Percentiles rank a stretch among this genome's conserved stretches.
Evolutionary conservation across 2,113 vertebrate genomes (phyloP).

Genomic region (Pelmatolapia mariae): DNA sequence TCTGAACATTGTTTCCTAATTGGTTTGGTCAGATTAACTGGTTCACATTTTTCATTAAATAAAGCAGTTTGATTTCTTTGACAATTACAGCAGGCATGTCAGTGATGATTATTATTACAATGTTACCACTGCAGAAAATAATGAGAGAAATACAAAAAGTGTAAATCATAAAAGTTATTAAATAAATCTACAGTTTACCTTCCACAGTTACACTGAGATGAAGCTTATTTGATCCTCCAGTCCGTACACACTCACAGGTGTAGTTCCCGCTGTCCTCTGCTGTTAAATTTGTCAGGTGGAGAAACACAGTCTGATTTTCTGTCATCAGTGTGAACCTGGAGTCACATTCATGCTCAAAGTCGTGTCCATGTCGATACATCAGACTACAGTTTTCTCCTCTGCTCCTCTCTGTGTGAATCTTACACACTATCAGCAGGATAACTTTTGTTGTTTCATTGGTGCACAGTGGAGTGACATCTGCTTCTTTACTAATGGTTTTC

Average conservation of each 20-base stretch:
- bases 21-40: background rate
- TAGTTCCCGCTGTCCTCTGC: background rate
- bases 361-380: background rate
- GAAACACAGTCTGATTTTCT: background rate
- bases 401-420: background rate
- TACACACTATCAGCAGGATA: accelerated
- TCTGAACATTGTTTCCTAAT: background rate
- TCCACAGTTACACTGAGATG: background rate
- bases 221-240: accelerated
- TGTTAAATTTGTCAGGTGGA: background rate
- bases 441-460: accelerated
- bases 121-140: background rate
- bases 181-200: background rate
- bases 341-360: background rate
- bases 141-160: accelerated
- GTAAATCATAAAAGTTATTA: background rate
- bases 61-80: accelerated
- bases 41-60: accelerated
- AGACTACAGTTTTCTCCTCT: background rate
- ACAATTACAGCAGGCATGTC: background rate
- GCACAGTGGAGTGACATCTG: background rate
- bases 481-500: background rate
- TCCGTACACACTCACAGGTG: background rate
- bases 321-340: background rate
- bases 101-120: background rate